phyloP scores from a whole-genome alignment of 2,113 vertebrate species.

The Myocastor coypus region DNA sequence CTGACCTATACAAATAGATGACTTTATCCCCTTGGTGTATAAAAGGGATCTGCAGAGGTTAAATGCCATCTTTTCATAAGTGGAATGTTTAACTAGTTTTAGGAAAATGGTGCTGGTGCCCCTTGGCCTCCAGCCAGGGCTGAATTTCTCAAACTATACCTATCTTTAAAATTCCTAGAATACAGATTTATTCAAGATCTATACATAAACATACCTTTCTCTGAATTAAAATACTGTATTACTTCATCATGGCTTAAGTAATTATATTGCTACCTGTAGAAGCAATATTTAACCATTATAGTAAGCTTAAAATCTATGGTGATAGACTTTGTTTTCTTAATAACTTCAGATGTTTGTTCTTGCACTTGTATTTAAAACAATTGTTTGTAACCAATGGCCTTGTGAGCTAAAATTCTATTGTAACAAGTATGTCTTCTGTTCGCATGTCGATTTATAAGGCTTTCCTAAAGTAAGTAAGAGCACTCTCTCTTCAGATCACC shows the following conservation, averaged over 20 bases:
- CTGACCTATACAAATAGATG: conserved; percentile 52
- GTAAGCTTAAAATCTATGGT: conserved; percentile 56
- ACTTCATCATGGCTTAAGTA: conserved; percentile 56
- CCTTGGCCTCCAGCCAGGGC: conserved; percentile 71
- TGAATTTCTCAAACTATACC: conserved; percentile 60
- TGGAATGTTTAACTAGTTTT: conserved; percentile 36
- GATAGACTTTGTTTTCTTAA: conserved; percentile 52
- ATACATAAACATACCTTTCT: conserved; percentile 9
- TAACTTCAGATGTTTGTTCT: conserved; percentile 66
- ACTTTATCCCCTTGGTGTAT: conserved; percentile 18
- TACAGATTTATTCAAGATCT: conserved; percentile 68
- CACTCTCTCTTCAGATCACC: conserved; percentile 28
- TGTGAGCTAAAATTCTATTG: conserved; percentile 59
- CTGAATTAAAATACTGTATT: conserved; percentile 70
- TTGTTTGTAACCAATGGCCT: conserved; percentile 68
- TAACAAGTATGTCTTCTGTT: conserved; percentile 63
- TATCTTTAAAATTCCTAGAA: conserved; percentile 68
- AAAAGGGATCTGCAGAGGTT: conserved; percentile 59
- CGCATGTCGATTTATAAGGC: conserved; percentile 74
- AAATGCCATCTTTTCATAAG: conserved; percentile 55
- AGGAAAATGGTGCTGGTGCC: conserved; percentile 78
- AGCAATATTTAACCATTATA: conserved; percentile 71
- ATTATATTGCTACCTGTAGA: conserved; percentile 51
- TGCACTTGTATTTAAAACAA: conserved; percentile 59
- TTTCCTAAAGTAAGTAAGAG: conserved; percentile 56